Conservation (phyloP, 2,888 invertebrate genomes). For the Chrysolina americana region DNA sequence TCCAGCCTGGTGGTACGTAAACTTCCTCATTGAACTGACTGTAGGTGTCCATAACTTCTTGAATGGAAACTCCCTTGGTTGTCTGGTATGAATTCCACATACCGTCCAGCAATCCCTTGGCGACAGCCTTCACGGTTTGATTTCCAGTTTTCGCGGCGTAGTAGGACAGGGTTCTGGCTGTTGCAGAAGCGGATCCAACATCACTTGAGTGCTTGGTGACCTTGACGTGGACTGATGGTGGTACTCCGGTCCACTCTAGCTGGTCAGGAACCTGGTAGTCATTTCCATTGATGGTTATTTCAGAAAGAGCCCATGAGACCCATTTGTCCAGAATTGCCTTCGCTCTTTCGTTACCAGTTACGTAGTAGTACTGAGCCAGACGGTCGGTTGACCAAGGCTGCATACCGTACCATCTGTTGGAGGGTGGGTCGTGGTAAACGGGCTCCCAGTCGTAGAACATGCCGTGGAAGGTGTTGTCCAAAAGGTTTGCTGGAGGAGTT, state of each 20-base stretch:
- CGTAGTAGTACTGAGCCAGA: slow-evolving; percentile 57
- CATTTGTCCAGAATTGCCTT: slow-evolving; percentile 53
- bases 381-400: slow-evolving; percentile 56
- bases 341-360: slow-evolving; percentile 49
- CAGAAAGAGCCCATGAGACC: slow-evolving; percentile 51
- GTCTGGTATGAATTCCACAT: slow-evolving; percentile 49
- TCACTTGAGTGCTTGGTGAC: slow-evolving; percentile 48
- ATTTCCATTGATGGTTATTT: slow-evolving; percentile 46
- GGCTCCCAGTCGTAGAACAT: slow-evolving; percentile 59
- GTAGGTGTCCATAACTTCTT: slow-evolving; percentile 53
- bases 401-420: slow-evolving; percentile 59
- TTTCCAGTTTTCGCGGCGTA: slow-evolving; percentile 55
- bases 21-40: slow-evolving; percentile 51
- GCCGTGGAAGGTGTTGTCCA: slow-evolving; percentile 54
- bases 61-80: slow-evolving; percentile 49
- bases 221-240: slow-evolving; percentile 52
- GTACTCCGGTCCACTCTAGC: slow-evolving; percentile 51
- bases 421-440: slow-evolving; percentile 57
- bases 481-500: slow-evolving; percentile 49
- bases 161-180: slow-evolving; percentile 54
- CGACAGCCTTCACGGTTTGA: slow-evolving; percentile 45
- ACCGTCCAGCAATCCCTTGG: slow-evolving; percentile 52
- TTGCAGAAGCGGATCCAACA: slow-evolving; percentile 54
- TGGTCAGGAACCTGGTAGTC: slow-evolving; percentile 51
- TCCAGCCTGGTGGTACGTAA: slow-evolving; percentile 55